A percentile compares a stretch with the other conserved stretches of the same genome.
Conservation (phyloP, 2,113 vertebrate species). For the Xiphophorus maculatus region DNA sequence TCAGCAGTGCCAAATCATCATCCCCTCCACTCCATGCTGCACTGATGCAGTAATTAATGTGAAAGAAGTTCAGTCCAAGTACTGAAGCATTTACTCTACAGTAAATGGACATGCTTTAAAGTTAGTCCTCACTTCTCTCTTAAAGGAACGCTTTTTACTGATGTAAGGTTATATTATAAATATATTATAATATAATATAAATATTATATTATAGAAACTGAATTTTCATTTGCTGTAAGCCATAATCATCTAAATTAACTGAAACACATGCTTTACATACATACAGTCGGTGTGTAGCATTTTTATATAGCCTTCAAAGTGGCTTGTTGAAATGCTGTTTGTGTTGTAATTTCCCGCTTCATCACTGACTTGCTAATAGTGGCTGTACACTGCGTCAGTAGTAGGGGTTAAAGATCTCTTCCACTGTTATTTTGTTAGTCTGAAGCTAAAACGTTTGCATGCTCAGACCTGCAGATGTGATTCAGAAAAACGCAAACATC, state of each 20-base stretch:
- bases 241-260: neutral
- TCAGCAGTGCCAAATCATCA: neutral
- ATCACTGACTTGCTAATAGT: neutral
- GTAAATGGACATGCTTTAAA: too few species aligned
- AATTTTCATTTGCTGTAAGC: neutral
- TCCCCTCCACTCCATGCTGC: too few species aligned
- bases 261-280: neutral
- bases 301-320: neutral
- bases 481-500: constrained; percentile 68
- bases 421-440: neutral
- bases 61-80: too few species aligned
- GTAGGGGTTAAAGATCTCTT: neutral
- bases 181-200: neutral
- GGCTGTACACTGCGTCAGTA: neutral
- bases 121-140: too few species aligned
- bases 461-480: constrained; percentile 39
- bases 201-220: neutral
- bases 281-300: neutral
- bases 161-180: neutral
- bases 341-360: neutral
- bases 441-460: neutral
- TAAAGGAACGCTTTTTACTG: neutral
- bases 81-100: neutral
- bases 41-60: too few species aligned
- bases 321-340: neutral